Conservation (phyloP, 1,140 invertebrate genomes). For the Manduca sexta region DNA sequence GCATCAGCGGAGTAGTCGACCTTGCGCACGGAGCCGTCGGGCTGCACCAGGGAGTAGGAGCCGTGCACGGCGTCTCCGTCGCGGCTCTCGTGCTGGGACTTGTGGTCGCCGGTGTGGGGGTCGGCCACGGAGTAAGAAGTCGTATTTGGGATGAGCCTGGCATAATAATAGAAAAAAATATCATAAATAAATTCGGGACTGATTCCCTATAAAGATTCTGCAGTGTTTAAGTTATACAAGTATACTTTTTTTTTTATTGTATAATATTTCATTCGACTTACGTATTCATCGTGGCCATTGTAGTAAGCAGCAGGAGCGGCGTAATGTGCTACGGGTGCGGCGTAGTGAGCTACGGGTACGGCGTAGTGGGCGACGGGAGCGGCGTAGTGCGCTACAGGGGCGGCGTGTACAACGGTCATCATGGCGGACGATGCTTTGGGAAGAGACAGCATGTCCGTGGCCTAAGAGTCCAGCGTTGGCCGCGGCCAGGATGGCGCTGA, state of each 20-base stretch:
- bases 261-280: constrained; percentile 16
- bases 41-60: constrained; percentile 45
- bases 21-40: constrained; percentile 54
- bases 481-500: constrained; percentile 7
- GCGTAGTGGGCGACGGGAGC: constrained; percentile 1
- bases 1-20: constrained; percentile 55
- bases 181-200: too few relatives aligned
- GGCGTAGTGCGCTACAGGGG: constrained; percentile 16
- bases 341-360: constrained; percentile 15
- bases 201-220: too few relatives aligned
- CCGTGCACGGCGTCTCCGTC: constrained; percentile 46
- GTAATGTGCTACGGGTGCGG: constrained; percentile 6
- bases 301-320: constrained; percentile 12
- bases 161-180: constrained; percentile 2
- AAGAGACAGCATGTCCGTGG: constrained; percentile 37
- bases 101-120: constrained; percentile 36
- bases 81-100: constrained; percentile 33
- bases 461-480: constrained; percentile 5
- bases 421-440: constrained; percentile 45
- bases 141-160: constrained; percentile 51
- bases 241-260: too few relatives aligned
- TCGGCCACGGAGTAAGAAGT: constrained; percentile 69
- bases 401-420: constrained; percentile 26
- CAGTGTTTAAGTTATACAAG: too few relatives aligned
- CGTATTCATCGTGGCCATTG: constrained; percentile 26